A percentile compares a stretch with the other conserved stretches of the same genome.
phyloP scores from a whole-genome alignment of 2,113 vertebrate species.

The Stigmatopora argus region DNA sequence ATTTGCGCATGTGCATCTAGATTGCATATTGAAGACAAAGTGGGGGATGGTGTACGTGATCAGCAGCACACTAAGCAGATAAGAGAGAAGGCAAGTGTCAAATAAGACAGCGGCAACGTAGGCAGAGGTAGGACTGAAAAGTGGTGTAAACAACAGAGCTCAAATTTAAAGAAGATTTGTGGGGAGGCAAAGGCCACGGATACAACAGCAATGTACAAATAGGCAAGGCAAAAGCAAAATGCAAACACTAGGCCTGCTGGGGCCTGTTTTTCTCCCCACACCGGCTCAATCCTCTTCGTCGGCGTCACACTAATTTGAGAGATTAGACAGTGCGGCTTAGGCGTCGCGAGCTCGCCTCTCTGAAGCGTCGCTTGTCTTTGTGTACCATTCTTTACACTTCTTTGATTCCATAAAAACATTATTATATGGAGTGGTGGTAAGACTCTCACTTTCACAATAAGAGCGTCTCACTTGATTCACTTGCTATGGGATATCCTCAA shows the following conservation, averaged over 20 bases:
- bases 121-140: slow-evolving; percentile 36
- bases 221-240: slow-evolving; percentile 24
- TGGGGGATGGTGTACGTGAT: slow-evolving; percentile 56
- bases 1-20: slow-evolving; percentile 22
- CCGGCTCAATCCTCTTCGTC: slow-evolving; percentile 50
- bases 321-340: slow-evolving; percentile 64
- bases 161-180: slow-evolving; percentile 62
- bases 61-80: slow-evolving; percentile 52
- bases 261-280: slow-evolving; percentile 31
- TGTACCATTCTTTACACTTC: slow-evolving; percentile 55
- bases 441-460: slow-evolving; percentile 51
- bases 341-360: slow-evolving; percentile 54
- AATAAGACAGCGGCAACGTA: slow-evolving; percentile 34
- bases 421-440: slow-evolving; percentile 58
- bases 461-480: slow-evolving; percentile 44
- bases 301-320: slow-evolving; percentile 67
- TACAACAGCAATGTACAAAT: slow-evolving; percentile 48
- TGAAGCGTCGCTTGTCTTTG: slow-evolving; percentile 54
- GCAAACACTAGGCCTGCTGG: slow-evolving; percentile 18
- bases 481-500: slow-evolving; percentile 38
- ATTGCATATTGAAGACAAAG: slow-evolving; percentile 32
- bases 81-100: slow-evolving; percentile 53
- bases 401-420: slow-evolving; percentile 59
- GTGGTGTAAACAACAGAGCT: slow-evolving; percentile 51
- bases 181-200: slow-evolving; percentile 36